Evolutionary conservation across 2,113 vertebrate species (phyloP).

Genomic region (Phalacrocorax carbo): DNA sequence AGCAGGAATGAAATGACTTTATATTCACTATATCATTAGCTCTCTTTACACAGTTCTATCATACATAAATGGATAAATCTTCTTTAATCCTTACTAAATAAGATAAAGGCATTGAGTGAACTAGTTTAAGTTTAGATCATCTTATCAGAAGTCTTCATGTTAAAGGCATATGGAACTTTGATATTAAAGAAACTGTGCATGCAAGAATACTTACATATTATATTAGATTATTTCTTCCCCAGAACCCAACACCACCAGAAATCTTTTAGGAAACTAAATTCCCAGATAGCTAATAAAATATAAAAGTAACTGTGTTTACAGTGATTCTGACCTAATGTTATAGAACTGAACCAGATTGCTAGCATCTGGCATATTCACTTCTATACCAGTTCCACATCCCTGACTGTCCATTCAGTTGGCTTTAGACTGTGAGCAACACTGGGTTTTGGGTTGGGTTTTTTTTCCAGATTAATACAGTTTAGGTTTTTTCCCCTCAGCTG

Average conservation of each 20-base stretch:
- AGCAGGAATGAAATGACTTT: neutral
- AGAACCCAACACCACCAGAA: neutral
- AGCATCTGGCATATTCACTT: neutral
- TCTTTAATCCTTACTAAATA: conserved; percentile 6
- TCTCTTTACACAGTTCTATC: neutral
- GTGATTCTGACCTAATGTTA: neutral
- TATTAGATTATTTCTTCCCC: neutral
- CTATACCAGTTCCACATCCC: neutral
- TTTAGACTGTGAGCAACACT: neutral
- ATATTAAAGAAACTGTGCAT: neutral
- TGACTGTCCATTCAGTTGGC: neutral
- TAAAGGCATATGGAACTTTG: neutral
- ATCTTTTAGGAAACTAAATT: neutral
- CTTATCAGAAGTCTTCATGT: neutral
- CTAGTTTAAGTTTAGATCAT: neutral
- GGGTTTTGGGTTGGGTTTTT: accelerated
- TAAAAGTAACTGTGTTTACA: neutral
- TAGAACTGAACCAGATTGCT: neutral
- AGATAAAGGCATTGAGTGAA: neutral
- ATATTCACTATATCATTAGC: neutral
- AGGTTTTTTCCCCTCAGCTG: neutral
- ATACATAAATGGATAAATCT: neutral
- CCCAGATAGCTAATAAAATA: neutral
- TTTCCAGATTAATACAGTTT: neutral
- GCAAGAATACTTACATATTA: neutral